Conservation (phyloP, 2,113 vertebrate species). For the Thamnaconus septentrionalis region DNA sequence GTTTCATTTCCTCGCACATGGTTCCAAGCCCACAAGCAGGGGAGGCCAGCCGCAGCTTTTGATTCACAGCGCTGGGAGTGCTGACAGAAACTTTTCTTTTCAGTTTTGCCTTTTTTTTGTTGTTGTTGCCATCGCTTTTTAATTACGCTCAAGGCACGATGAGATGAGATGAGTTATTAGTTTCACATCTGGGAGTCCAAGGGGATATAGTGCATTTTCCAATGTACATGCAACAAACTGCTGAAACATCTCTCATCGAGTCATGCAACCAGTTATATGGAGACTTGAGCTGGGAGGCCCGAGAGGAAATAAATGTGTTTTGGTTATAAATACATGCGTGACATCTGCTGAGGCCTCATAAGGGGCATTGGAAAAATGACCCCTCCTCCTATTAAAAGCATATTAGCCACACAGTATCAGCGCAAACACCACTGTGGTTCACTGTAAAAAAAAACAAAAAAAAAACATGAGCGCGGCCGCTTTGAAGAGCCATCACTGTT, state of each 20-base stretch:
- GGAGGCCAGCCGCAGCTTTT: background rate
- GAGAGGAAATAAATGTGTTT: constrained; percentile 4
- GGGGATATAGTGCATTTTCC: too few species aligned
- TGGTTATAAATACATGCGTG: background rate
- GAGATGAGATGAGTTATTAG: too few species aligned
- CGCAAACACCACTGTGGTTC: background rate
- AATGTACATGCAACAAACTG: background rate
- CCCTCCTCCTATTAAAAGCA: background rate
- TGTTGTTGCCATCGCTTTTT: too few species aligned
- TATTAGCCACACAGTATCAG: background rate
- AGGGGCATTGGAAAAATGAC: background rate
- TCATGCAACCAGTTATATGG: constrained; percentile 2
- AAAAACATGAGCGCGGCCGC: too few species aligned
- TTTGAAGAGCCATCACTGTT: background rate
- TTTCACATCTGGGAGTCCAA: too few species aligned
- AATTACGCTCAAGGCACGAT: too few species aligned
- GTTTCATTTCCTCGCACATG: background rate
- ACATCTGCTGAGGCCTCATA: too few species aligned
- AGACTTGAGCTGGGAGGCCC: background rate
- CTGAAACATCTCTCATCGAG: background rate
- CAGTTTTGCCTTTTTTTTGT: background rate
- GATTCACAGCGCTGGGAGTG: background rate
- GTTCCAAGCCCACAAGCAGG: background rate
- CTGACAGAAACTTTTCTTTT: background rate
- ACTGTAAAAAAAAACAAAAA: background rate